These are phyloP conservation scores for Psilanteris sp. DNA, from an alignment of 1,140 invertebrate species.

Conservation along the genomic window DNA sequence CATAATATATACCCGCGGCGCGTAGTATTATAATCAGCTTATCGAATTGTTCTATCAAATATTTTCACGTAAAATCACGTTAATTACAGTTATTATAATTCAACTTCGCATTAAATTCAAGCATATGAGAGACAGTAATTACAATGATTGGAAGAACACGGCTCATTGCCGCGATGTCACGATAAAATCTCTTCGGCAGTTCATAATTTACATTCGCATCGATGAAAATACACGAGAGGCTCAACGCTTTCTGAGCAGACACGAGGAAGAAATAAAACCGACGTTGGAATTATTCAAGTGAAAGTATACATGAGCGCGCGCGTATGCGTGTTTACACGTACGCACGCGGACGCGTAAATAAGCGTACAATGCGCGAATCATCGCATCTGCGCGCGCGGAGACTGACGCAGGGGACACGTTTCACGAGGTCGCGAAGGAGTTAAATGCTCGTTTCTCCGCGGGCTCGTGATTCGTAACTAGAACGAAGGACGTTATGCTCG, in stretches of 20 bases:
- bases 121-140: conserved; percentile 58
- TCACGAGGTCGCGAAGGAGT: conserved; percentile 57
- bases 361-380: conserved; percentile 58
- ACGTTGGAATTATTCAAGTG: conserved; percentile 47
- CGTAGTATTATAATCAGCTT: conserved; percentile 61
- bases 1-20: conserved; percentile 52
- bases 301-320: conserved; percentile 40
- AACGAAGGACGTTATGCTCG: conserved; percentile 61
- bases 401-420: conserved; percentile 49
- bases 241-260: conserved; percentile 59
- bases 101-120: conserved; percentile 62
- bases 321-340: conserved; percentile 5
- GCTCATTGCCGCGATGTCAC: conserved; percentile 63
- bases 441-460: conserved; percentile 62
- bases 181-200: conserved; percentile 61
- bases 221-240: conserved; percentile 54
- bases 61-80: conserved; percentile 63
- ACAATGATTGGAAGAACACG: conserved; percentile 60
- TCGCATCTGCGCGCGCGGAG: conserved; percentile 49
- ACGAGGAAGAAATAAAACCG: conserved; percentile 54
- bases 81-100: conserved; percentile 65
- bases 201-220: conserved; percentile 58
- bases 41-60: conserved; percentile 66
- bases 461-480: conserved; percentile 54
- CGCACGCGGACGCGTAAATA: conserved; percentile 35